phyloP scores from a whole-genome alignment of 2,113 vertebrate genomes.

The Origma solitaria region DNA sequence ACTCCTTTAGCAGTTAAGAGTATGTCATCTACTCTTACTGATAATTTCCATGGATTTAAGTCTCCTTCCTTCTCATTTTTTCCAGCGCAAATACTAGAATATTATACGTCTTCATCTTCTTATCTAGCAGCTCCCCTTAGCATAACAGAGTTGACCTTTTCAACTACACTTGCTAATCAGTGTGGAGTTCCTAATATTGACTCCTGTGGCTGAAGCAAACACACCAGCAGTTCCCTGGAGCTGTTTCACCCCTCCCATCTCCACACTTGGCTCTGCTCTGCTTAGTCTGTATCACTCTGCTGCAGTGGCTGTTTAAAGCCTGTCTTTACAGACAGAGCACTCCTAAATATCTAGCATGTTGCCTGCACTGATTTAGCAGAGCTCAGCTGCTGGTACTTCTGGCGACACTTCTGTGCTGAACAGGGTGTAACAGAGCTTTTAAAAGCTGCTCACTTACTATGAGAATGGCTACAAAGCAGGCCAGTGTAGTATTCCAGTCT shows the following conservation, averaged over 20 bases:
- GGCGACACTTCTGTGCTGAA: neutral
- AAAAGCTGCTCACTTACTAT: conserved; percentile 80
- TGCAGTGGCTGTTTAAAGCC: neutral
- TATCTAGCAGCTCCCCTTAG: neutral
- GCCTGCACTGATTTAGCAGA: neutral
- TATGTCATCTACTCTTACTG: neutral
- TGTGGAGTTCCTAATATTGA: neutral
- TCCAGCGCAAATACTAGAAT: neutral
- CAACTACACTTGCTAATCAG: neutral
- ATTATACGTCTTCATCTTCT: neutral
- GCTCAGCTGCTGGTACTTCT: neutral
- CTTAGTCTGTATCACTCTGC: neutral
- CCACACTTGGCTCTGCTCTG: neutral
- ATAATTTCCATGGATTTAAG: neutral
- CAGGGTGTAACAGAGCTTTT: neutral
- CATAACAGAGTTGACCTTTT: neutral
- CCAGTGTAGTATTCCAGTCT: conserved; percentile 96
- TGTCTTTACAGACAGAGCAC: neutral
- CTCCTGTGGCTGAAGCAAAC: neutral
- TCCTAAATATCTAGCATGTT: neutral
- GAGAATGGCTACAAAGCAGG: conserved; percentile 96
- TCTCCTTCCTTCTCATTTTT: neutral
- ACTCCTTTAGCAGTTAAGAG: neutral
- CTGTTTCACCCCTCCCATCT: neutral
- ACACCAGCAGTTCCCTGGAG: neutral